phyloP scores from a whole-genome alignment of 1,140 invertebrate species.

The Araneus ventricosus region DNA sequence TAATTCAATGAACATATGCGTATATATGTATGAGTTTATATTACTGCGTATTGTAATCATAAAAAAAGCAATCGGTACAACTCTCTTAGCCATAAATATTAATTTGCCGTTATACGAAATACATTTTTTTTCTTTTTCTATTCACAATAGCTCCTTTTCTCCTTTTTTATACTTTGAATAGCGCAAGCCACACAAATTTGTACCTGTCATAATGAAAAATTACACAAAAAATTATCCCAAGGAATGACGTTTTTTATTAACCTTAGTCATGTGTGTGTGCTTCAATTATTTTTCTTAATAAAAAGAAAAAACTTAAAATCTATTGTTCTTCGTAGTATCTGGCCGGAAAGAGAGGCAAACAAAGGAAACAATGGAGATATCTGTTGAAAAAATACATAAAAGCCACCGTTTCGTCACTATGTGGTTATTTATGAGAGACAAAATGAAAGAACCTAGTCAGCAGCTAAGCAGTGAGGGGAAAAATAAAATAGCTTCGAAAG shows the following conservation, averaged over 20 bases:
- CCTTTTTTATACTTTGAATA: background rate
- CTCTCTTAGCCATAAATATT: background rate
- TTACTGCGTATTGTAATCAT: too few relatives aligned
- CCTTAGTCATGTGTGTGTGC: background rate
- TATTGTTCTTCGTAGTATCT: conserved; percentile 39
- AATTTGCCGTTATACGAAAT: background rate
- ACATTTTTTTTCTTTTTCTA: background rate
- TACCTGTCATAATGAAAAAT: conserved; percentile 64
- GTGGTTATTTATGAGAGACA: conserved; percentile 7
- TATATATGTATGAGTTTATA: too few relatives aligned
- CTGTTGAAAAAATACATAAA: conserved; percentile 3
- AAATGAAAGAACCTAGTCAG: background rate
- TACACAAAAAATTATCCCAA: conserved; percentile 7
- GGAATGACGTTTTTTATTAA: conserved; percentile 20
- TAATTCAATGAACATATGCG: too few relatives aligned
- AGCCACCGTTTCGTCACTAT: conserved; percentile 27
- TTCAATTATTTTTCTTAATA: conserved; percentile 32
- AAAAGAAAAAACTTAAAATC: conserved; percentile 22
- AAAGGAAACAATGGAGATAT: conserved; percentile 40
- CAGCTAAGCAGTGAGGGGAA: background rate
- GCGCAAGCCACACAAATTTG: conserved; percentile 12
- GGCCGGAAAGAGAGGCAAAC: background rate
- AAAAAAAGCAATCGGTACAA: too few relatives aligned
- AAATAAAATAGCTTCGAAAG: background rate
- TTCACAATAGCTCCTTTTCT: background rate